Evolutionary conservation across 2,797 vertebrate genomes (phyloP).

Genomic region (Linurgus olivaceus): DNA sequence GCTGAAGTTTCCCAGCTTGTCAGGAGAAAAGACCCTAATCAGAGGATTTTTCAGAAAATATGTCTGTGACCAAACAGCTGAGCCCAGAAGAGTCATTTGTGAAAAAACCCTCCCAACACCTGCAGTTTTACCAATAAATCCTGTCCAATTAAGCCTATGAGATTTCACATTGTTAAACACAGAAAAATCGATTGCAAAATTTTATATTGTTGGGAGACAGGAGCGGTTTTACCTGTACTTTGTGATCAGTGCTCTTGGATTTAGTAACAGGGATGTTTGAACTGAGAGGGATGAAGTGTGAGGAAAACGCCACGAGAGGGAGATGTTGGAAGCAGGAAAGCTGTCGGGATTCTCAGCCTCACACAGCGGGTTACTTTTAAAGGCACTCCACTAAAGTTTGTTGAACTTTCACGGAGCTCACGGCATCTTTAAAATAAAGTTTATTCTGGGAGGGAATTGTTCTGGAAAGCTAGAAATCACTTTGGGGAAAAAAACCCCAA

Average conservation of each 20-base stretch:
- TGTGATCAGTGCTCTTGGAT: background rate
- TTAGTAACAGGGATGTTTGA: background rate
- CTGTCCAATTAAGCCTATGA: background rate
- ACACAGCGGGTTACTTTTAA: fast-evolving
- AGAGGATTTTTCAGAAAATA: no score
- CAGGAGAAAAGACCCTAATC: no score
- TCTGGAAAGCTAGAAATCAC: background rate
- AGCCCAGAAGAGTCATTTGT: background rate
- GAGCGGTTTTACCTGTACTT: background rate
- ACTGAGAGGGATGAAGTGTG: background rate
- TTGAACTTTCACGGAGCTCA: background rate
- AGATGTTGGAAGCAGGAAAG: background rate
- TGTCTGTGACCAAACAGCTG: background rate
- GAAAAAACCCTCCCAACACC: background rate
- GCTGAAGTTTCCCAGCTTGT: no score
- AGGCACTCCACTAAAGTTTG: background rate
- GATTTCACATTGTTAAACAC: background rate
- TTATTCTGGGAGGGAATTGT: background rate
- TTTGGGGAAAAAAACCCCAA: background rate
- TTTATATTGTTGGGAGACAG: background rate
- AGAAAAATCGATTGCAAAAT: background rate
- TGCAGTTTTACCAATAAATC: background rate
- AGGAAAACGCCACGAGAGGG: constrained; percentile 39
- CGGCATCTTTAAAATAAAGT: background rate
- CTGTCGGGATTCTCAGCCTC: background rate